Evolutionary conservation across 2,888 invertebrate genomes (phyloP).

Genomic region (Gortyna flavago): DNA sequence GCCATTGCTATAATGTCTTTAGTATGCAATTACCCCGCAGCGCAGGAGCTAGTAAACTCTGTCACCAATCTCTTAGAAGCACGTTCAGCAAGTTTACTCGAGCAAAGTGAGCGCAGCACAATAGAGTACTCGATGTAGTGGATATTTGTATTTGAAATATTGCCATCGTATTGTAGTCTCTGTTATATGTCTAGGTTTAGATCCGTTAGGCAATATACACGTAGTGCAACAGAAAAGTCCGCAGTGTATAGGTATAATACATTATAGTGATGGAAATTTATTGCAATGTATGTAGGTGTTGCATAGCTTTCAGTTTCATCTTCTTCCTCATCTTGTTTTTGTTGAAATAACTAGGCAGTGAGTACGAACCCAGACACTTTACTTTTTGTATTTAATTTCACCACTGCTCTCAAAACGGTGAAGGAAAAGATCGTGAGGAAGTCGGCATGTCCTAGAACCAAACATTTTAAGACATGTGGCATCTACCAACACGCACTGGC

Average conservation of each 20-base stretch:
- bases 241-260: not conserved
- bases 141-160: conserved; percentile 36
- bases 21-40: not conserved
- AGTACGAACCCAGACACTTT: too few species aligned
- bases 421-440: too few species aligned
- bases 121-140: not conserved
- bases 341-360: too few species aligned
- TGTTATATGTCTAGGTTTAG: not conserved
- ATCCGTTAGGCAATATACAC: not conserved
- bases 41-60: not conserved
- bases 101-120: not conserved
- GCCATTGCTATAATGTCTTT: not conserved
- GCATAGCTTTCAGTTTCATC: not conserved
- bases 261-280: not conserved
- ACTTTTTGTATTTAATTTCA: too few species aligned
- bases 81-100: conserved; percentile 2
- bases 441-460: too few species aligned
- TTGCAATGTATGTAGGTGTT: too few species aligned
- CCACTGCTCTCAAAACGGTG: too few species aligned
- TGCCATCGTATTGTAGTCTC: conserved; percentile 7
- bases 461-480: too few species aligned
- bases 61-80: not conserved
- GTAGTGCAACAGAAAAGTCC: not conserved
- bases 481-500: too few species aligned
- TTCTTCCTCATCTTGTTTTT: not conserved